Evolutionary conservation across 1,140 invertebrate species (phyloP).

Genomic region (Trialeurodes vaporariorum): DNA sequence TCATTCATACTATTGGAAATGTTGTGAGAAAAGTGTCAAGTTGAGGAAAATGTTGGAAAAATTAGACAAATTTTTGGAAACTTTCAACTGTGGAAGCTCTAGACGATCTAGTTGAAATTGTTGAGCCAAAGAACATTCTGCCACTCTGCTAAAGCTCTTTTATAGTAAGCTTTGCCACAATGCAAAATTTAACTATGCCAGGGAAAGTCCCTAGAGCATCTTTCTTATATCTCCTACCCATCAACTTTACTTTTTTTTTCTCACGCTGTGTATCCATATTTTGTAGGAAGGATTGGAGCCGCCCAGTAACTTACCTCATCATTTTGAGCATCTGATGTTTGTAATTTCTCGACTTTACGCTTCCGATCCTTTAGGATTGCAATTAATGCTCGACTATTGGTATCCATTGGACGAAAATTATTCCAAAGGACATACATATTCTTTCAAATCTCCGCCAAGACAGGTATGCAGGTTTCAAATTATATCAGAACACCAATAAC

Average conservation of each 20-base stretch:
- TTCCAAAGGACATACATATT: slow-evolving; percentile 28
- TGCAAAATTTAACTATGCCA: not conserved
- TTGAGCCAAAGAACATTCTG: no score
- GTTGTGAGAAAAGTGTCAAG: no score
- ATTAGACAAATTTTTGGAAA: no score
- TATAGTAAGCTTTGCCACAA: not conserved
- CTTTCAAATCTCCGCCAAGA: slow-evolving; percentile 28
- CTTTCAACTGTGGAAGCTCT: no score
- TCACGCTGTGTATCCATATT: no score
- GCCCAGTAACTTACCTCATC: slow-evolving; percentile 55
- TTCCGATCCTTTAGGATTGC: slow-evolving; percentile 56
- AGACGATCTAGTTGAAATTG: no score
- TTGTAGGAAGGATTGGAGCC: slow-evolving; percentile 69
- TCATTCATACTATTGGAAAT: no score
- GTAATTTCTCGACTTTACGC: slow-evolving; percentile 66
- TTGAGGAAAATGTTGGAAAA: no score
- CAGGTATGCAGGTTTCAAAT: slow-evolving; percentile 15
- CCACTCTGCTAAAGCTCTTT: not conserved
- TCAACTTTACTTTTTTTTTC: no score
- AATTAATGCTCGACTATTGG: slow-evolving; percentile 73
- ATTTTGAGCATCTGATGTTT: slow-evolving; percentile 73
- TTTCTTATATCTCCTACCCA: slow-evolving; percentile 19
- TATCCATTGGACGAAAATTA: slow-evolving; percentile 44
- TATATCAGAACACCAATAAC: no score
- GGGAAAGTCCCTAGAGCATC: not conserved